Conservation (phyloP, 1,140 invertebrate species). For the Caenorhabditis brenneri region DNA sequence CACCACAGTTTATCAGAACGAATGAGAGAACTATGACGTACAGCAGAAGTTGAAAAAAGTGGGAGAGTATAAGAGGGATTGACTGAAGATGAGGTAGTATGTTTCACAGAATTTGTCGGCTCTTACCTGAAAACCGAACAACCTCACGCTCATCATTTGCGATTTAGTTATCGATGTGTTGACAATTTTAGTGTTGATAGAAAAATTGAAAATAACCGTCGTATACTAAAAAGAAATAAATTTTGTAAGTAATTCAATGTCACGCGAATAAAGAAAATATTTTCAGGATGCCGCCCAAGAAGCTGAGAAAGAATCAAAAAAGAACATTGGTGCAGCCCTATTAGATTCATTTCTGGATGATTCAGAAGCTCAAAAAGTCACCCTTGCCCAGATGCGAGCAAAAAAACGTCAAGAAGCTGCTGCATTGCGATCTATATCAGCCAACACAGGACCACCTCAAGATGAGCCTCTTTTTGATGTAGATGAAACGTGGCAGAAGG, state of each 20-base stretch:
- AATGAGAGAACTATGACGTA: no score
- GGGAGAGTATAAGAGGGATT: not conserved
- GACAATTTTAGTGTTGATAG: not conserved
- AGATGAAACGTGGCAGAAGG: conserved; percentile 11
- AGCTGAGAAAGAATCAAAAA: conserved; percentile 4
- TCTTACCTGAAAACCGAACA: not conserved
- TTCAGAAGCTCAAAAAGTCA: conserved; percentile 11
- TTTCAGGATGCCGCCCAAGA: conserved; percentile 23
- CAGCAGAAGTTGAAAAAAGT: not conserved
- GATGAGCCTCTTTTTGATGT: not conserved
- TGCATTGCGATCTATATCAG: not conserved
- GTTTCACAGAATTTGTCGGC: not conserved
- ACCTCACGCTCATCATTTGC: conserved; percentile 3
- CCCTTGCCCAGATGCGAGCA: conserved; percentile 6
- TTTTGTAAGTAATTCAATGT: not conserved
- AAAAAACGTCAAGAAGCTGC: conserved; percentile 29
- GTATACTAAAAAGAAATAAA: no score
- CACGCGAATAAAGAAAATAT: not conserved
- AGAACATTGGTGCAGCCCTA: not conserved
- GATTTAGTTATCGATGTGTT: conserved; percentile 8
- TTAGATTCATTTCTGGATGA: not conserved
- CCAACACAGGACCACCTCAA: not conserved
- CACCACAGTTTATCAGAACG: not conserved
- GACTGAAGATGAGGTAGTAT: not conserved
- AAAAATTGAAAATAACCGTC: not conserved